Conservation (phyloP, 2,113 vertebrate species). For the Dicaeum eximium region DNA sequence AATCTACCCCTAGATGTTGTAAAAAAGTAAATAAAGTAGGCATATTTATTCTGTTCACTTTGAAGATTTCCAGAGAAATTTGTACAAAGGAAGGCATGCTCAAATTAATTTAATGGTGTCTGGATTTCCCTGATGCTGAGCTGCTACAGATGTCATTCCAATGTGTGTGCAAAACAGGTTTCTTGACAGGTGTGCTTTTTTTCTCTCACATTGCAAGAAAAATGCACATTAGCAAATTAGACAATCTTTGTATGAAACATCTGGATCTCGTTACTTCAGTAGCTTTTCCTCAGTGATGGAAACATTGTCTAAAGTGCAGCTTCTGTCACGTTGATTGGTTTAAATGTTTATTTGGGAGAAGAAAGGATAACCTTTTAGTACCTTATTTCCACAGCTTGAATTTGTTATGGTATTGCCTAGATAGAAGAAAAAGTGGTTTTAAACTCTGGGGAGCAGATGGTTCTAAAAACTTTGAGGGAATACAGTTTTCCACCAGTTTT, state of each 20-base stretch:
- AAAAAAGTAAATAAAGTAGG: background rate
- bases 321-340: constrained; percentile 60
- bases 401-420: background rate
- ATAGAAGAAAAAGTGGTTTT: background rate
- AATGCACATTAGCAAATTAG: constrained; percentile 52
- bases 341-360: constrained; percentile 36
- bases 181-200: constrained; percentile 56
- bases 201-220: background rate
- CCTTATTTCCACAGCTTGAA: background rate
- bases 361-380: background rate
- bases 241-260: constrained; percentile 36
- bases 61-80: background rate
- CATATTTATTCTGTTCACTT: background rate
- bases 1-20: background rate
- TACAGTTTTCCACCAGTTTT: background rate
- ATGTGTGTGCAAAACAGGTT: constrained; percentile 42
- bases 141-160: constrained; percentile 48
- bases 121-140: constrained; percentile 28
- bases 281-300: constrained; percentile 46
- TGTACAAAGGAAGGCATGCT: background rate
- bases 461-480: background rate
- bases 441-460: background rate
- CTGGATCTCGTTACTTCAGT: constrained; percentile 68
- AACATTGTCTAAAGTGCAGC: constrained; percentile 37
- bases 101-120: background rate